phyloP scores from a whole-genome alignment of 2,113 vertebrate species.

The Meleagris gallopavo region DNA sequence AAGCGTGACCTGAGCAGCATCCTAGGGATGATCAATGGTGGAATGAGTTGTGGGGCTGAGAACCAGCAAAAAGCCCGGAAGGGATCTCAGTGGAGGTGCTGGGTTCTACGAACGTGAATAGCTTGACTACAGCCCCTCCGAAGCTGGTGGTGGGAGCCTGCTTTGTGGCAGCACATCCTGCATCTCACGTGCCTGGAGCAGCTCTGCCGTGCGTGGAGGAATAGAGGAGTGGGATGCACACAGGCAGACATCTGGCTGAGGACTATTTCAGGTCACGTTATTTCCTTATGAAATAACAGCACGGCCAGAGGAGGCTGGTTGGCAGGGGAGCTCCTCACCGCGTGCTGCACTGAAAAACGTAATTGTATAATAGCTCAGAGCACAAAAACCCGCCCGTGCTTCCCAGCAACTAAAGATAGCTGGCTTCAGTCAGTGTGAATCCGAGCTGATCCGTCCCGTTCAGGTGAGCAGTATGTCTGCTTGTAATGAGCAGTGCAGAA shows the following conservation, averaged over 20 bases:
- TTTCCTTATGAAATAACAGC: constrained; percentile 57
- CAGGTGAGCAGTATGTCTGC: neutral
- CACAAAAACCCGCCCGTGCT: neutral
- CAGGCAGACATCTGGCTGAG: neutral
- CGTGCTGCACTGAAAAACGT: neutral
- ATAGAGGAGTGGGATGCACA: neutral
- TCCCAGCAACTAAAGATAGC: neutral
- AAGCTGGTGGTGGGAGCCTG: neutral
- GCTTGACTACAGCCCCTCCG: fast-evolving
- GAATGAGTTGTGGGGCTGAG: neutral
- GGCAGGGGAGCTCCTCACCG: constrained; percentile 37
- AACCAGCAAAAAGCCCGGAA: neutral
- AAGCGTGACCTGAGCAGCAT: neutral
- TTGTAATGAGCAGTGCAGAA: neutral
- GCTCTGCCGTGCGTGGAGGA: neutral
- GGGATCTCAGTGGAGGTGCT: neutral
- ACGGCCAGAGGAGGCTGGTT: constrained; percentile 22
- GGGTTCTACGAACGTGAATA: neutral
- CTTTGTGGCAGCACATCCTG: neutral
- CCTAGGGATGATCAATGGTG: neutral
- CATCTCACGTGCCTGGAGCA: neutral
- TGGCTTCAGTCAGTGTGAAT: neutral
- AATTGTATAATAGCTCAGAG: neutral
- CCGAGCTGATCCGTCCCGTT: neutral
- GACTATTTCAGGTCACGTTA: constrained; percentile 52